phyloP scores from a whole-genome alignment of 2,888 invertebrate genomes.

The Trissolcus brochymenae region DNA sequence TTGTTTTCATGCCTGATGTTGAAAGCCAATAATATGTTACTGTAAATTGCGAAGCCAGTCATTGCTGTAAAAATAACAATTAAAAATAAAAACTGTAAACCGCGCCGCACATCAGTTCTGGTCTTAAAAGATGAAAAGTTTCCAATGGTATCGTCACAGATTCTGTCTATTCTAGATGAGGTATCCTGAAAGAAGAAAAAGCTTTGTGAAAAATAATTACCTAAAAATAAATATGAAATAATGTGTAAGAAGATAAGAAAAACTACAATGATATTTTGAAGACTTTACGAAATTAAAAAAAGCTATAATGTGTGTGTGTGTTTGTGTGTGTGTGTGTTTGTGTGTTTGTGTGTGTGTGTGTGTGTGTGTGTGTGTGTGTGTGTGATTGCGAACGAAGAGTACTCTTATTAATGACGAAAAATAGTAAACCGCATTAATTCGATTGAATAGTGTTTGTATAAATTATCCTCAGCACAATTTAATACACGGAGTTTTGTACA shows the following conservation, averaged over 20 bases:
- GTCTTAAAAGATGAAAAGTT: too few relatives aligned
- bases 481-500: constrained; percentile 64
- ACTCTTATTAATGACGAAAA: constrained; percentile 42
- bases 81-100: background rate
- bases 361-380: constrained; percentile 18
- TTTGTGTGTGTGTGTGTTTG: constrained; percentile 35
- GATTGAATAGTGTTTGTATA: constrained; percentile 61
- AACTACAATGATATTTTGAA: constrained; percentile 1
- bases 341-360: constrained; percentile 32
- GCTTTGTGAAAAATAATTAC: too few relatives aligned
- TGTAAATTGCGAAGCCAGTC: too few relatives aligned
- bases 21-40: constrained; percentile 18
- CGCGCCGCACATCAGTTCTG: too few relatives aligned
- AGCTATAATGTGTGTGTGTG: constrained; percentile 23
- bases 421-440: constrained; percentile 40
- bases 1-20: constrained; percentile 13
- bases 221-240: constrained; percentile 14
- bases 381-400: constrained; percentile 30
- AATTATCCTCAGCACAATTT: constrained; percentile 67
- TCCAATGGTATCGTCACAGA: too few relatives aligned
- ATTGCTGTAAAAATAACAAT: background rate
- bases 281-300: constrained; percentile 20
- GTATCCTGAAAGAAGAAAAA: constrained; percentile 10
- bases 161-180: constrained; percentile 1
- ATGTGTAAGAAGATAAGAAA: constrained; percentile 8